Base-by-base conservation (phyloP, 2,113 vertebrate species). In the Sminthopsis crassicaudata region DNA sequence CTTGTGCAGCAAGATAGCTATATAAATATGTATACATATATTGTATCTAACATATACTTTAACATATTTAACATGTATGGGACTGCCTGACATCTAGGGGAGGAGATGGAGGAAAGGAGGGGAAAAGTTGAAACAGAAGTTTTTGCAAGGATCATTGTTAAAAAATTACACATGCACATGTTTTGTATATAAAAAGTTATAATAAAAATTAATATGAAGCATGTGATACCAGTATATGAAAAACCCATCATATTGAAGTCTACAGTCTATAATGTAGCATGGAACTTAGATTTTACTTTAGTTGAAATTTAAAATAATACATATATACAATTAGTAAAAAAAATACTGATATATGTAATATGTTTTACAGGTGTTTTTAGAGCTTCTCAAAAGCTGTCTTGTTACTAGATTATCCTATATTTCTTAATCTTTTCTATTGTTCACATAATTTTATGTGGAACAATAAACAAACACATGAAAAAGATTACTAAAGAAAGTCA, bases 391-490 rank as follows among this genome's bases (percentile, higher is more conserved):
- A 84, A 42, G 30, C 12, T n/a, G 22, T 42, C 7, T 42, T 42
- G 30, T 84, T 84, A 42, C 2, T 42, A 84, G 1, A 42, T 94
- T 96, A 89, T 23, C 96, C 94, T 96, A 60, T 91, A 88, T 98
- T 96, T 51, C 94, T 95, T 97, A 94, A 98, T 94, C 94, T 96
- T 90, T 94, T 98, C 92, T 93, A 97, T 53, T 96, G 90, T 55
- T 97, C 97, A 97, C 98, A 98, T 98, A 98, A 97, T 98, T 98
- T 98, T 98, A 98, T 94, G 96, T 94, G 94, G 96, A 48, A 60
- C 42, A 98, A 96, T 98, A 98, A 98, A 98, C 97, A 98, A 98
- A 98, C 92, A 97, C 60, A 95, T 92, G 92, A n/a, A 91, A 98
- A 94, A 93, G 95, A 97, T 96, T 94, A 97, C 98, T 98, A 97